Base-by-base conservation (phyloP, 2,113 vertebrate genomes). In the Odontophorus gujanensis region DNA sequence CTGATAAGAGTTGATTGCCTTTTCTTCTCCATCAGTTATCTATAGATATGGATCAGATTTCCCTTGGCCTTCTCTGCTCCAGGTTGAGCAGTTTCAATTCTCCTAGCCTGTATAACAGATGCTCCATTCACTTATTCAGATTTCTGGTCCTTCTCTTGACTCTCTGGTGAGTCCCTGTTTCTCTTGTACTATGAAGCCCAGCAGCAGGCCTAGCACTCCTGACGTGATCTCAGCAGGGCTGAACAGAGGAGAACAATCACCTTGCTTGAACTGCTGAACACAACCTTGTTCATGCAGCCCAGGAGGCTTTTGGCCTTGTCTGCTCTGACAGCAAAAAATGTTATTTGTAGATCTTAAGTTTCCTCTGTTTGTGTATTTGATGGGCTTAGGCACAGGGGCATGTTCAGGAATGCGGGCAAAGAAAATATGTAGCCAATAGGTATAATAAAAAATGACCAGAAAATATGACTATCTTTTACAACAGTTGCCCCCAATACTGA, bases 271-370 rank as follows among this genome's bases (percentile, higher is more conserved):
- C 28, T 62, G 10, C 53, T 67, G 65, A 30, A 13, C 48, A 18
- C 4, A 7, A 4, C 24, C 5, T 19, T 38, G 7, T 30, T 61
- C 61, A 32, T 32, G 19, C 14, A 73, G 20, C 9, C 16, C 32
- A 62, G 42, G 18, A 48, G 6, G 4, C 30, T 38, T 9, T 30
- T 55, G 21, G 34, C n/a, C 15, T 16, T 61, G 17, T 61, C 10
- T 43, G 26, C 24, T 0, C 0, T 47, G 16, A 66, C 8, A 42
- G 11, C 1, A 57, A 38, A 65, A 45, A 19, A 42, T 16, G 6
- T 13, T 32, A 51, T 26, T 47, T 34, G 25, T 30, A 24, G 1
- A n/a, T 74, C 77, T 58, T 43, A 4, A n/a, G 17, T 47, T 85
- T 78, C 38, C 38, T 78, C 48, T 30, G 5, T 53, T 63, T 59